phyloP scores from a whole-genome alignment of 1,140 invertebrate genomes.

The Polypedilum pembai region DNA sequence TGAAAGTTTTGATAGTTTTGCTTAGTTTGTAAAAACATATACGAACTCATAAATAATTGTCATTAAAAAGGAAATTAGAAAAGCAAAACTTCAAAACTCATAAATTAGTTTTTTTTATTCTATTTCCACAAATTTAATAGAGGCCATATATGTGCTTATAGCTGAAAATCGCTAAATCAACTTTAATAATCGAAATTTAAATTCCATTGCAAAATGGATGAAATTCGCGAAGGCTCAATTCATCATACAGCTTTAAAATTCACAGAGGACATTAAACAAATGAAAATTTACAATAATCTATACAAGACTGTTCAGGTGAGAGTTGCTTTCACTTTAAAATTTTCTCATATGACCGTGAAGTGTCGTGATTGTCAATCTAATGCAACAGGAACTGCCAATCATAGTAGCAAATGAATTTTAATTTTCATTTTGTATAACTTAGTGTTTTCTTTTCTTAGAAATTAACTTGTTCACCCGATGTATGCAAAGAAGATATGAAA shows the following conservation, averaged over 20 bases:
- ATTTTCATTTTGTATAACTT: too few relatives aligned
- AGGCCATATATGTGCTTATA: too few relatives aligned
- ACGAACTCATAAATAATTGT: too few relatives aligned
- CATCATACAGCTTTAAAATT: conserved; percentile 56
- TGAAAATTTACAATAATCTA: conserved; percentile 55
- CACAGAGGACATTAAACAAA: conserved; percentile 53
- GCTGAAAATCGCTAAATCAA: neutral
- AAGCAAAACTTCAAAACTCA: too few relatives aligned
- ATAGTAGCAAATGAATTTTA: neutral
- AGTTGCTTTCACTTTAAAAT: conserved; percentile 23
- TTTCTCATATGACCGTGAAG: conserved; percentile 12
- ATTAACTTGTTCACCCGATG: conserved; percentile 61
- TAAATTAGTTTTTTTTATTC: too few relatives aligned
- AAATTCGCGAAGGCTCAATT: conserved; percentile 48
- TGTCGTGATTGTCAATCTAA: neutral
- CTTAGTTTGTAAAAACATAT: too few relatives aligned
- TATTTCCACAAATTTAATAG: too few relatives aligned
- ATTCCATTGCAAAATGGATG: conserved; percentile 43
- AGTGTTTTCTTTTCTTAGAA: conserved; percentile 47
- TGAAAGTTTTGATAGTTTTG: too few relatives aligned
- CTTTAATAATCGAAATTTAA: neutral
- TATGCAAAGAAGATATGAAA: conserved; percentile 68
- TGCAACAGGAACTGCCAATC: neutral
- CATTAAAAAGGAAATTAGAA: too few relatives aligned
- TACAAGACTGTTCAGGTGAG: conserved; percentile 56